phyloP scores from a whole-genome alignment of 2,888 invertebrate species.

The Amblyjoppa proteus region DNA sequence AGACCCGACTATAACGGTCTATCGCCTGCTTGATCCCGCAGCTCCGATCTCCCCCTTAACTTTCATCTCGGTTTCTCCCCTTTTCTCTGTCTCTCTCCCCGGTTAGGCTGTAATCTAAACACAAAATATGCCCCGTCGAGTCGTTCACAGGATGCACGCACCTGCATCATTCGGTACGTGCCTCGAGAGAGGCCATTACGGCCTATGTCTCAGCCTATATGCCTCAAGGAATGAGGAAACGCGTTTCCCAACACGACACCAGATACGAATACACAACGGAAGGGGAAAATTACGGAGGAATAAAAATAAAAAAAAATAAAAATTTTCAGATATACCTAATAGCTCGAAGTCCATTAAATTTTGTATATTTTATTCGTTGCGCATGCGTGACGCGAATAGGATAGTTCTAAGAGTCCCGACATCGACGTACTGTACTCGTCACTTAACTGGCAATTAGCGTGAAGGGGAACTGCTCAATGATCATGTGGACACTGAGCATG shows the following conservation, averaged over 20 bases:
- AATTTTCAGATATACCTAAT: background rate
- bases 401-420: background rate
- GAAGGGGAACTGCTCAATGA: slow-evolving; percentile 10
- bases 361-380: slow-evolving; percentile 18
- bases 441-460: slow-evolving; percentile 43
- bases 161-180: slow-evolving; percentile 47
- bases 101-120: slow-evolving; percentile 26
- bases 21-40: slow-evolving; percentile 20
- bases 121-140: slow-evolving; percentile 37
- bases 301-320: background rate
- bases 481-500: slow-evolving; percentile 7
- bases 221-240: slow-evolving; percentile 30
- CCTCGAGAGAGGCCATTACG: slow-evolving; percentile 9
- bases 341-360: background rate
- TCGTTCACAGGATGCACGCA: slow-evolving; percentile 49
- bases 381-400: background rate
- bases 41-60: slow-evolving; percentile 12
- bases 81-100: background rate
- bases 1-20: slow-evolving; percentile 34
- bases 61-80: background rate
- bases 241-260: slow-evolving; percentile 6
- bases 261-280: background rate
- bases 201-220: slow-evolving; percentile 20
- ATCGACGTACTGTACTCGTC: slow-evolving; percentile 18
- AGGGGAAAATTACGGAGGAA: background rate